Conservation (phyloP, 1,140 invertebrate genomes). For the Chlorops oryzae region DNA sequence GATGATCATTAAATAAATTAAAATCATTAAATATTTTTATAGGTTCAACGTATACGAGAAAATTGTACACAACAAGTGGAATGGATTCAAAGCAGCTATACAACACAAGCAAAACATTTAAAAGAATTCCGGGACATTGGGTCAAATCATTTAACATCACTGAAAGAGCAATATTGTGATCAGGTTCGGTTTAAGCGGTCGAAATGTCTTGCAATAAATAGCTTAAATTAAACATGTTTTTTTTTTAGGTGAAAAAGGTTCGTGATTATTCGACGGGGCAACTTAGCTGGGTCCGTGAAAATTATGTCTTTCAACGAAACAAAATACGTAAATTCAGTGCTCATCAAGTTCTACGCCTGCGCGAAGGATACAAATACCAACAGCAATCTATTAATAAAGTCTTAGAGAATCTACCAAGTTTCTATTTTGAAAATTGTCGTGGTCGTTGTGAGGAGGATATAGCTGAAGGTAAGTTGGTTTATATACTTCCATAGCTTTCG, state of each 20-base stretch:
- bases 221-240: conserved; percentile 1
- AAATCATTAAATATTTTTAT: conserved; percentile 1
- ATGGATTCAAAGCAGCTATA: conserved; percentile 87
- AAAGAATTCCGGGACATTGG: conserved; percentile 86
- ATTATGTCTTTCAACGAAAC: conserved; percentile 90
- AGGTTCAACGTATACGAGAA: conserved; percentile 83
- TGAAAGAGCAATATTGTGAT: conserved; percentile 87
- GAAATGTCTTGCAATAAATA: not conserved
- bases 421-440: conserved; percentile 89
- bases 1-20: too few species aligned
- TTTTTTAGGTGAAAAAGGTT: conserved; percentile 70
- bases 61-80: conserved; percentile 91
- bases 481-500: not conserved
- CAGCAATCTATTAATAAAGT: conserved; percentile 92
- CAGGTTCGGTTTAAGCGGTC: conserved; percentile 53
- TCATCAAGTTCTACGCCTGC: conserved; percentile 77
- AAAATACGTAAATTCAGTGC: conserved; percentile 91
- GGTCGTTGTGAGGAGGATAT: conserved; percentile 70
- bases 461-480: conserved; percentile 48
- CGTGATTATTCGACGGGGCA: conserved; percentile 83
- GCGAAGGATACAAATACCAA: conserved; percentile 91
- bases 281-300: conserved; percentile 87
- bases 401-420: conserved; percentile 84
- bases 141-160: conserved; percentile 71
- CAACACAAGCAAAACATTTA: conserved; percentile 77